Base-by-base conservation (phyloP, 2,888 invertebrate species). In the Ametastegia equiseti region DNA sequence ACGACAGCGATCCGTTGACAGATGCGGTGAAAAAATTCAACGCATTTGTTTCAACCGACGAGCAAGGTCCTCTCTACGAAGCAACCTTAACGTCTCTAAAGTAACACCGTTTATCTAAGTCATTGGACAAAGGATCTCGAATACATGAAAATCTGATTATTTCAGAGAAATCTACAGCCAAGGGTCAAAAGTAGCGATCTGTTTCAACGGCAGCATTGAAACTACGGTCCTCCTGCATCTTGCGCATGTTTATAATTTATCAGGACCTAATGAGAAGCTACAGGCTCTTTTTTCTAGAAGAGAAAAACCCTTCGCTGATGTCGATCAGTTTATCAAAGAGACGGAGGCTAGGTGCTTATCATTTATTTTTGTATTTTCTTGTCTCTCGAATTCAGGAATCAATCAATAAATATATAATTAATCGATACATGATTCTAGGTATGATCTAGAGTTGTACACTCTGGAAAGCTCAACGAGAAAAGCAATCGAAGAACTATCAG, bases 171-270 rank as follows among this genome's bases (percentile, higher is more conserved):
- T 67, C 50, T 83, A 80, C 50, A 81, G 71, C 36, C 50, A 82
- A n/a, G 65, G 85, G 0, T 81, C 84, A 15, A 82, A 84, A n/a
- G 84, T 87, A 5, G 81, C 83, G 45, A 83, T 90, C 81, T 85
- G 83, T 80, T 84, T 89, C 42, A 87, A 89, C 63, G 87, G 86
- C 9, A 85, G 83, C 63, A 79, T 85, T 6, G 87, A 88, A 81
- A 88, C 89, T 0, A 82, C 85, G 1, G 82, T 86, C 7, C 54
- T 89, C 15, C 42, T 88, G 39, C 89, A 89, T 75, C 83, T 90
- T 2, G 87, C 85, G 30, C 86, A 88, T 19, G 80, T 88, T 2
- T 81, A 80, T 42, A 30, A 75, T 67, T n/a, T 36, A 15, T 23
- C 36, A 3, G 42, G 33, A 15, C 47, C 23, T 54, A 19, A 36